phyloP scores from a whole-genome alignment of 92 coral and sea anemone species.

The Chrysogorgia sp. region DNA sequence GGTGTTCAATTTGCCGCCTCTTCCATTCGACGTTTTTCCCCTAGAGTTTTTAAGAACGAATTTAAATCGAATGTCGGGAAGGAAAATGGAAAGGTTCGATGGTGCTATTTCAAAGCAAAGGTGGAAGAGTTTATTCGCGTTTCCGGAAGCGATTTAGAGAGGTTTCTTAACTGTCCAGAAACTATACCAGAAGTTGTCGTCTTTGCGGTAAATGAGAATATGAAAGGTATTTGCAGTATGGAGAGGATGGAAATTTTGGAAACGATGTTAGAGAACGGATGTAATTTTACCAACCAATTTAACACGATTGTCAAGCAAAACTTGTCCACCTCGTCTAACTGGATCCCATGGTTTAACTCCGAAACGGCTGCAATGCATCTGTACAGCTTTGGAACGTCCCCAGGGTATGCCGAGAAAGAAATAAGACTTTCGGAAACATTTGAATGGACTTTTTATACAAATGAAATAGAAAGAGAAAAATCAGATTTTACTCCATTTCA shows the following conservation, averaged over 20 bases:
- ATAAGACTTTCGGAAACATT: constrained; percentile 20
- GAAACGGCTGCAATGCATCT: constrained; percentile 2
- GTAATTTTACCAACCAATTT: background rate
- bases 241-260: too few species aligned
- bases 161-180: background rate
- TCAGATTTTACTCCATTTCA: background rate
- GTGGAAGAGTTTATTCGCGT: constrained; percentile 1
- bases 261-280: background rate
- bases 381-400: constrained; percentile 39
- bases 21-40: constrained; percentile 16
- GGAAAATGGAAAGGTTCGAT: constrained; percentile 45
- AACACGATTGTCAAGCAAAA: background rate
- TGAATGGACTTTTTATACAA: constrained; percentile 13
- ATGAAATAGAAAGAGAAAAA: background rate
- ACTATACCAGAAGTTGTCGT: background rate
- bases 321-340: background rate
- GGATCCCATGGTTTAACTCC: constrained; percentile 33
- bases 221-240: background rate
- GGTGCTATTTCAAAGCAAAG: constrained; percentile 30
- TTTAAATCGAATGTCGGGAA: constrained; percentile 36
- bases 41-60: constrained; percentile 20
- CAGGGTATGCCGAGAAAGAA: constrained; percentile 58
- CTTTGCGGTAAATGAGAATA: background rate
- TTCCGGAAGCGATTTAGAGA: background rate
- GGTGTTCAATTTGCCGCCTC: constrained; percentile 21